Evolutionary conservation across 2,797 vertebrate genomes (phyloP), one percentile per base, ranked within the genome.

Genomic region (Holocentrus rufus): DNA sequence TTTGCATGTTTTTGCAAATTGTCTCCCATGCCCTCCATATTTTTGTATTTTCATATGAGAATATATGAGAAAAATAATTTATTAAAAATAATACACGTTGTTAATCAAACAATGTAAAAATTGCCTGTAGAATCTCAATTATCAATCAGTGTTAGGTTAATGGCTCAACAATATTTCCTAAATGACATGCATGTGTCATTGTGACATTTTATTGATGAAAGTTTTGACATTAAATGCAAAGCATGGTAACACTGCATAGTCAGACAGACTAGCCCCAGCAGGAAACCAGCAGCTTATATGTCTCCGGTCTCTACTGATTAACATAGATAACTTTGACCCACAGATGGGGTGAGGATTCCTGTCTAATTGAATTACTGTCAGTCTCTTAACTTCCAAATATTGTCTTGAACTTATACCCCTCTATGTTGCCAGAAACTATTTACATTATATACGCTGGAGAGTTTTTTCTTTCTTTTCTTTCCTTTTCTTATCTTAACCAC

Each of bases 351-450:
- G 90, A 94, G 84, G 94, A 95, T 94, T 94, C 92, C 92, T 92
- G 91, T 91, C 94, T 96, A 96, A 96, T 95, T 95, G 88, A 96
- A 96, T 96, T 95, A 95, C 93, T 92, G 90, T 93, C 94, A 93
- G 91, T 91, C 92, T 92, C 89, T 91, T 76, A 89, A 91, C 88
- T 73, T 89, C 84, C 87, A 94, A 96, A 96, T 95, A 95, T 95
- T 96, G 93, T 93, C 91, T 90, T 94, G 93, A 95, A 94, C 94
- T 95, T 92, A 88, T 95, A 92, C 67, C 90, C 85, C 56, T 77
- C 80, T 83, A 58, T 87, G 77, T 80, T 85, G 77, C 84, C 76
- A 82, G 73, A 87, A 88, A 82, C 75, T 83, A 79, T 92, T 87
- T 86, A 76, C 52, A 80, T 84, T 83, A 69, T 71, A 84, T 85